These are phyloP conservation scores for Chloropsis hardwickii DNA, from an alignment of 2,113 vertebrate species.

Conservation along the genomic window DNA sequence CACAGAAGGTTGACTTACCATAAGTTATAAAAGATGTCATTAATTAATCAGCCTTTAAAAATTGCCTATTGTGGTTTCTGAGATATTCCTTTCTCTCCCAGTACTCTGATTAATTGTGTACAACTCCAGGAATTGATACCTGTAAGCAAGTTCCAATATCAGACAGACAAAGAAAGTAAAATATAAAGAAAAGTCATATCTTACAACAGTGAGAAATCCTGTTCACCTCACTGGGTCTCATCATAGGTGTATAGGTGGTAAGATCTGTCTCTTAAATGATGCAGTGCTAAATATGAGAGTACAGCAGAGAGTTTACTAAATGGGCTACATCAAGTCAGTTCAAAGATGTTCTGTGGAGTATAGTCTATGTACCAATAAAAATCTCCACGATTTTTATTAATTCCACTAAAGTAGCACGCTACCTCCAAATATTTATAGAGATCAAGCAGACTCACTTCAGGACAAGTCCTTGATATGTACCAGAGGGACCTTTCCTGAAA, in stretches of 20 bases:
- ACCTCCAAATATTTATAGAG: conserved; percentile 59
- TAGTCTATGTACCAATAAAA: not conserved
- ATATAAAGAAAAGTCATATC: not conserved
- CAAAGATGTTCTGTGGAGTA: not conserved
- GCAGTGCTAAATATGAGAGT: not conserved
- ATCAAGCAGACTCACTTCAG: conserved; percentile 28
- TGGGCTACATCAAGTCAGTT: not conserved
- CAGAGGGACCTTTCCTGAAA: conserved; percentile 34
- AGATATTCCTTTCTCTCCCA: not conserved
- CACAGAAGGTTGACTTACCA: not conserved
- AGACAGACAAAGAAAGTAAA: not conserved
- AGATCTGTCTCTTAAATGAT: not conserved
- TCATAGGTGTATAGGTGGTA: not conserved
- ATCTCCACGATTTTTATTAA: not conserved
- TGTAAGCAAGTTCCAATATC: not conserved
- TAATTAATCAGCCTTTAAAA: not conserved
- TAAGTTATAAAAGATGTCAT: not conserved
- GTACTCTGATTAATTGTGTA: not conserved
- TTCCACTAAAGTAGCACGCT: not conserved
- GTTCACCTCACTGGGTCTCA: not conserved
- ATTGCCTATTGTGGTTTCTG: not conserved
- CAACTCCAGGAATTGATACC: not conserved
- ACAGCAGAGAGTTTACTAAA: not conserved
- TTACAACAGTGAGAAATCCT: not conserved
- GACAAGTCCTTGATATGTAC: conserved; percentile 25